A percentile compares a stretch with the other conserved stretches of the same genome.
Evolutionary conservation across 2,797 vertebrate species (phyloP).

Genomic region (Myoxocephalus aenaeus): DNA sequence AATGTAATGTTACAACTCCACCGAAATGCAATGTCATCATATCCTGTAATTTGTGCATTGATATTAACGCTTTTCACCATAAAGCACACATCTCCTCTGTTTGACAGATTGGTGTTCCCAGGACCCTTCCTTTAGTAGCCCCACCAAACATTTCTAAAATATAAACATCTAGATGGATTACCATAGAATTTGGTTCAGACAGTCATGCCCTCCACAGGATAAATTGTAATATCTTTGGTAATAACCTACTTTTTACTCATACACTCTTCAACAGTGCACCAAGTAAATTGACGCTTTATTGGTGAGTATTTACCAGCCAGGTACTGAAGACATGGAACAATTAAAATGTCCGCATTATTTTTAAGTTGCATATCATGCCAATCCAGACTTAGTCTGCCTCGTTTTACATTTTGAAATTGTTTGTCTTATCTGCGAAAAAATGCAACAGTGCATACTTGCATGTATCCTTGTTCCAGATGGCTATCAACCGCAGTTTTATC

Average conservation of each 20-base stretch:
- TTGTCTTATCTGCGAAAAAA: constrained; percentile 57
- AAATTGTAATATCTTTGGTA: neutral
- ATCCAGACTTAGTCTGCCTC: neutral
- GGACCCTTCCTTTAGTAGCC: neutral
- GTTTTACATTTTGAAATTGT: constrained; percentile 43
- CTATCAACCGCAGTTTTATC: constrained; percentile 51
- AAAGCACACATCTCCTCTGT: no score
- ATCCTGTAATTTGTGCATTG: no score
- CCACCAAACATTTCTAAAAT: neutral
- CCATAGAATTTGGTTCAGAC: neutral
- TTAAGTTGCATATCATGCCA: neutral
- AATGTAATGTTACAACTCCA: no score
- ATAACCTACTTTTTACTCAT: neutral
- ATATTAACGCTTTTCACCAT: no score
- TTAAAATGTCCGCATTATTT: neutral
- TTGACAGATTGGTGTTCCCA: neutral
- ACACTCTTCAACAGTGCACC: neutral
- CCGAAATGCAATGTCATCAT: no score
- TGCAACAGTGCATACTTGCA: constrained; percentile 49
- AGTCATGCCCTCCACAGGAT: neutral
- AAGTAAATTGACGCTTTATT: neutral
- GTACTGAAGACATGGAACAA: constrained; percentile 1
- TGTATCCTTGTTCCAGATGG: constrained; percentile 54
- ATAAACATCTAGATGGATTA: neutral
- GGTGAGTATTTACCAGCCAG: neutral